A percentile compares a stretch with the other conserved stretches of the same genome.
Evolutionary conservation across 2,113 vertebrate species (phyloP).

Genomic region (Anoplopoma fimbria): DNA sequence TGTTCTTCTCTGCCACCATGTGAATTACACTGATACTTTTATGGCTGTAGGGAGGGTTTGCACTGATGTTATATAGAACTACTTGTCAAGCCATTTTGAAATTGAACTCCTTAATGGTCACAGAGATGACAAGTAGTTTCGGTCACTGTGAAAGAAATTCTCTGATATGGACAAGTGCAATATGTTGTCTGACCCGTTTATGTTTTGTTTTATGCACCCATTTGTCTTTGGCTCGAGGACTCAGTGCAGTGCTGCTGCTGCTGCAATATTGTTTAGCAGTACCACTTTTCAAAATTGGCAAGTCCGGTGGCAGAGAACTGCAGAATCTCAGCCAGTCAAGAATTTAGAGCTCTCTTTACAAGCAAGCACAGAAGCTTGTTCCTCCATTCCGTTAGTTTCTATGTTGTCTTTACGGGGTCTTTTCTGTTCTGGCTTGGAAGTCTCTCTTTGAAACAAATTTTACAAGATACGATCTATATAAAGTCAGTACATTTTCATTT

Average conservation of each 20-base stretch:
- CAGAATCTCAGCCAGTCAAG: conserved; percentile 13
- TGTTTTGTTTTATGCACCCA: conserved; percentile 50
- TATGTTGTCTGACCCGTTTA: conserved; percentile 17
- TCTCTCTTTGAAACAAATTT: neutral
- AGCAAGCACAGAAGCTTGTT: neutral
- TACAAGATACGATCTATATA: neutral
- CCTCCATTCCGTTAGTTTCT: neutral
- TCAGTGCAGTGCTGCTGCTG: conserved; percentile 16
- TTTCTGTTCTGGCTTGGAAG: neutral
- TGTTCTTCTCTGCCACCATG: conserved; percentile 4
- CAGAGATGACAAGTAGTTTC: conserved; percentile 25
- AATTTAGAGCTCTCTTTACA: conserved; percentile 1
- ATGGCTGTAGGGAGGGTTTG: neutral
- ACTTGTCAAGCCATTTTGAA: conserved; percentile 13
- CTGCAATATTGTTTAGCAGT: conserved; percentile 48
- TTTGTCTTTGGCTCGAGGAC: conserved; percentile 39
- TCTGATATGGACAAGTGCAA: conserved; percentile 26
- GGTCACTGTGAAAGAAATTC: conserved; percentile 21
- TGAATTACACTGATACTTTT: conserved; percentile 13
- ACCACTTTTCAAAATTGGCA: conserved; percentile 50
- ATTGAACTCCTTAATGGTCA: conserved; percentile 36
- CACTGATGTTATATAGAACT: conserved; percentile 12
- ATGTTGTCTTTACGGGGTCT: neutral
- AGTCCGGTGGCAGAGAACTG: conserved; percentile 10
- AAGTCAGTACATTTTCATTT: neutral